Evolutionary conservation across 1,140 invertebrate species (phyloP), one percentile per base, ranked within the genome.

Genomic region (Lepidurus apus): DNA sequence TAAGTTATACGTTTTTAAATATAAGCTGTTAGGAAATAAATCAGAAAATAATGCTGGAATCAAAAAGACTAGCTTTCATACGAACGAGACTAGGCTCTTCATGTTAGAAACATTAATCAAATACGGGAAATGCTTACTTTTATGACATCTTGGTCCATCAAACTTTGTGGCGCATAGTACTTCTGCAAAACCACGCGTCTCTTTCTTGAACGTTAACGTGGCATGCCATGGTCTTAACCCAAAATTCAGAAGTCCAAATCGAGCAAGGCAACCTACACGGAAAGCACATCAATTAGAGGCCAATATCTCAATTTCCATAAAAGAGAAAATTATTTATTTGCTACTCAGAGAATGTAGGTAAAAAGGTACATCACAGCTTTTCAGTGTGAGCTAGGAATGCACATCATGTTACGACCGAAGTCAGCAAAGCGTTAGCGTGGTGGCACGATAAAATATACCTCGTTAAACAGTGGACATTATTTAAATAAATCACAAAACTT

Each of bases 311-410:
- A 47, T 10, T 47, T 47, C 45, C 45, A 17, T 1, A 9, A 9
- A 47, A 8, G 1, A 47, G 10, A 17, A 17, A 10, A 47, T 2
- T 1, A 47, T 4, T 0, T 7, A 47, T 47, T 11, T 47, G 17
- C 4, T 47, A 17, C 53, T 65, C 53, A 65, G 53, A 65, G 53
- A 65, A 65, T 65, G 53, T 65, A 65, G 53, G 53, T 65, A 65
- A 65, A n/a, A 65, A 13, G 17, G 53, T 21, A 65, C 53, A 65
- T 65, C 53, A 65, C 53, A 65, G 53, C 53, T n/a, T 65, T 65
- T 65, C 53, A 65, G 53, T 65, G 53, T 65, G 53, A 65, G 53
- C 53, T 65, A 65, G 53, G 53, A 65, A 65, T 65, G 21, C 53
- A 65, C 53, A 65, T 65, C 53, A 65, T 65, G 53, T 65, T 21